Base-by-base conservation (phyloP, 2,797 vertebrate genomes). In the Sebastolobus altivelis region DNA sequence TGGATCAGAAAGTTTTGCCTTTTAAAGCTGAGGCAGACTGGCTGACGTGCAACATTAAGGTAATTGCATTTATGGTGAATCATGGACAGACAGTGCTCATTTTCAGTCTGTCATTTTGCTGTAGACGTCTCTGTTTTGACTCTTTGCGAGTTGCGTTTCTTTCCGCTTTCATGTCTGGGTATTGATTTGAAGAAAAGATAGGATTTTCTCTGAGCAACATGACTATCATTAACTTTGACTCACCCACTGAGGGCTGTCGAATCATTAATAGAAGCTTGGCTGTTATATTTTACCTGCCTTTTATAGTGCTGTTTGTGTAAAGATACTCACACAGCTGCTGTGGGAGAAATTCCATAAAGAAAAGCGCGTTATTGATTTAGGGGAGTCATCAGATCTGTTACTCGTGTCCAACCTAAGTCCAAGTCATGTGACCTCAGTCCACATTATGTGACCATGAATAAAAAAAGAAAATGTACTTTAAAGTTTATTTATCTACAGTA, bases 201-300 rank as follows among this genome's bases (percentile, higher is more conserved):
- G 18, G 4, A 6, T 33, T 37, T 25, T 27, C 8, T 67, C 12
- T 4, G 11, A 52, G 20, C 20, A 54, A 49, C 55, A 18, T 5
- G 29, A 60, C 8, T 38, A 40, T 72, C 25, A 59, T 65, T 77
- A 65, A 62, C 65, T 85, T 75, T 65, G 72, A 75, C 46, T 82
- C 43, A 35, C 5, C 37, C 22, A n/a, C 55, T 65, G 52, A 60
- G 9, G 2, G 12, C 52, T 20, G 0, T 38, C 35, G 38, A 85
- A 74, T 82, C 29, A 75, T 81, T 82, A 54, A 61, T 22, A 37
- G 79, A 73, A 16, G 13, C 0, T 0, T 31, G 43, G 37, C 35
- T 0, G n/a, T 22, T 0, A 11, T 5, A 54, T 33, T 79, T 38
- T n/a, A 27, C 1, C 0, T 16, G 35, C 10, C 7, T 16, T 67